phyloP scores from a whole-genome alignment of 1,140 invertebrate species.

The Conus betulinus region DNA sequence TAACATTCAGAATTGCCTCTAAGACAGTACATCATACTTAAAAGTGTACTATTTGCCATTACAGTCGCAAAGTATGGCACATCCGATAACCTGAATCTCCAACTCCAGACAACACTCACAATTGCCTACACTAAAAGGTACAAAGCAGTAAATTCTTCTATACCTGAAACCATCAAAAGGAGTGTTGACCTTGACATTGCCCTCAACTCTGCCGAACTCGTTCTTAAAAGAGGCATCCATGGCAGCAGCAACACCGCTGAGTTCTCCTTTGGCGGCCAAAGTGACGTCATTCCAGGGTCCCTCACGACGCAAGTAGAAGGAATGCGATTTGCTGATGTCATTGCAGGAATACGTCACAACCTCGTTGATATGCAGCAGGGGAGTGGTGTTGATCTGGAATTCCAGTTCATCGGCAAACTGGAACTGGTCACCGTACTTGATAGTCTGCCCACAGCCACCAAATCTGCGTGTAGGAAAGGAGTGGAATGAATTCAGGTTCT shows the following conservation, averaged over 20 bases:
- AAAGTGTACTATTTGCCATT: too few relatives aligned
- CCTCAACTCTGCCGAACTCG: conserved; percentile 20
- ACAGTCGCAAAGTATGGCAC: too few relatives aligned
- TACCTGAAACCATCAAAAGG: conserved; percentile 21
- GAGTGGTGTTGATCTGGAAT: neutral
- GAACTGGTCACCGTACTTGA: conserved; percentile 4
- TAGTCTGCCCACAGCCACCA: neutral
- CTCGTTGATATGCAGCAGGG: neutral
- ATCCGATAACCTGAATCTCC: too few relatives aligned
- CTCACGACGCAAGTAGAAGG: neutral
- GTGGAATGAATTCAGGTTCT: too few relatives aligned
- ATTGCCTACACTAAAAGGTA: too few relatives aligned
- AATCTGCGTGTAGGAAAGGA: too few relatives aligned
- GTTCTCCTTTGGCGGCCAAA: neutral
- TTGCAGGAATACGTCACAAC: neutral
- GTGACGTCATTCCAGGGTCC: conserved; percentile 23
- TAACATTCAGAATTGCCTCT: too few relatives aligned
- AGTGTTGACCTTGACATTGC: conserved; percentile 24
- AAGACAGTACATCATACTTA: too few relatives aligned
- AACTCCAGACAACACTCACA: too few relatives aligned
- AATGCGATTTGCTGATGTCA: neutral
- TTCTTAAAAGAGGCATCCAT: conserved; percentile 11
- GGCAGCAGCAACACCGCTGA: neutral
- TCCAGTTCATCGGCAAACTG: neutral
- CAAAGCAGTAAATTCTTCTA: too few relatives aligned